A percentile compares a stretch with the other conserved stretches of the same genome.
Evolutionary conservation across 2,888 invertebrate species (phyloP).

Genomic region (Agrotis exclamationis): DNA sequence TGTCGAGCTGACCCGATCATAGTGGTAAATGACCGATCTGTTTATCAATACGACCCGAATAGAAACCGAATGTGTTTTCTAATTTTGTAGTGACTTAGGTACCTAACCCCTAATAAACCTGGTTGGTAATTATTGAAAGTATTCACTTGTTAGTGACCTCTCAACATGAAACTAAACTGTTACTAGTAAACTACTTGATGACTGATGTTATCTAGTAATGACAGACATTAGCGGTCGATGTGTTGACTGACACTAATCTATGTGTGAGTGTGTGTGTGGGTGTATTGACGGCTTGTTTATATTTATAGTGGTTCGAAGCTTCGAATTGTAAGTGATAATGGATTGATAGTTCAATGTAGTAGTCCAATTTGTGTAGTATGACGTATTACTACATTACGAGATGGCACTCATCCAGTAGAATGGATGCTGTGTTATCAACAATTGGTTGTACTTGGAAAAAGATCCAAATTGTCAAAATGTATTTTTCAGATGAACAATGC

Average conservation of each 20-base stretch:
- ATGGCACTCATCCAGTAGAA: background rate
- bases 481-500: too few species aligned
- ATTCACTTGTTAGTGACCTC: background rate
- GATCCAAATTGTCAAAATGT: too few species aligned
- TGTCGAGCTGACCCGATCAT: background rate
- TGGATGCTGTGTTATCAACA: too few species aligned
- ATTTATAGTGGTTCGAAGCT: background rate
- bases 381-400: background rate
- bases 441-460: too few species aligned
- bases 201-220: constrained; percentile 30
- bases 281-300: constrained; percentile 7
- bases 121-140: background rate
- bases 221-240: constrained; percentile 10
- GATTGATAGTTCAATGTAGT: background rate
- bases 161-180: background rate
- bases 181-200: background rate
- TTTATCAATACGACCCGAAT: background rate
- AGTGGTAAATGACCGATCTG: background rate
- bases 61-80: background rate
- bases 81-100: too few species aligned
- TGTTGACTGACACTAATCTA: background rate
- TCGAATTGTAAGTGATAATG: background rate
- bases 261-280: background rate
- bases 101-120: too few species aligned
- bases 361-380: background rate